A percentile compares a stretch with the other conserved stretches of the same genome.
Evolutionary conservation across 2,113 vertebrate genomes (phyloP).

Genomic region (Azemiops feae): DNA sequence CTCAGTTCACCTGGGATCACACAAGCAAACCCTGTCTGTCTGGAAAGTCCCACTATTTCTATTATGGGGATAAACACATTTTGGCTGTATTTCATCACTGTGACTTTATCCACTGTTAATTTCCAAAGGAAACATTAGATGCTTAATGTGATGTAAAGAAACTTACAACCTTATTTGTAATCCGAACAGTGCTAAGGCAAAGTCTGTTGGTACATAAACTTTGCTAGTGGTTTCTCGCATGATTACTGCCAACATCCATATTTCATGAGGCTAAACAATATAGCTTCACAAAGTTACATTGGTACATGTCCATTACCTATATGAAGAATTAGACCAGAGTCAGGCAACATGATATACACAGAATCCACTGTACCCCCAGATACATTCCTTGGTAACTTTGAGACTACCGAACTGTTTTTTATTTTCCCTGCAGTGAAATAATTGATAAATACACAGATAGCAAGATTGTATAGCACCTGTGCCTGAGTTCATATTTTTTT

Average conservation of each 20-base stretch:
- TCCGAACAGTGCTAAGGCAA: conserved; percentile 8
- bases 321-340: background rate
- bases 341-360: background rate
- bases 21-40: background rate
- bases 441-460: background rate
- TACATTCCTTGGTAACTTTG: background rate
- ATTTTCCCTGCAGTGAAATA: background rate
- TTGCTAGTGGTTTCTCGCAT: background rate
- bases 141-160: background rate
- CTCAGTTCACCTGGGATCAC: background rate
- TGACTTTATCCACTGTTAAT: background rate
- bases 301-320: background rate
- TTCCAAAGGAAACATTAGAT: background rate
- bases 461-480: background rate
- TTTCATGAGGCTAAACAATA: background rate
- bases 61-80: background rate
- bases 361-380: background rate
- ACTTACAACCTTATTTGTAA: background rate
- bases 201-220: background rate
- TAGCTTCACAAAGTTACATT: background rate
- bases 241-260: background rate
- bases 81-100: background rate
- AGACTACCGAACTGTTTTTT: background rate
- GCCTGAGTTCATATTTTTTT: background rate
- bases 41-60: background rate